phyloP scores from a whole-genome alignment of 2,888 invertebrate species.

The Rhopalosiphum nymphaeae region DNA sequence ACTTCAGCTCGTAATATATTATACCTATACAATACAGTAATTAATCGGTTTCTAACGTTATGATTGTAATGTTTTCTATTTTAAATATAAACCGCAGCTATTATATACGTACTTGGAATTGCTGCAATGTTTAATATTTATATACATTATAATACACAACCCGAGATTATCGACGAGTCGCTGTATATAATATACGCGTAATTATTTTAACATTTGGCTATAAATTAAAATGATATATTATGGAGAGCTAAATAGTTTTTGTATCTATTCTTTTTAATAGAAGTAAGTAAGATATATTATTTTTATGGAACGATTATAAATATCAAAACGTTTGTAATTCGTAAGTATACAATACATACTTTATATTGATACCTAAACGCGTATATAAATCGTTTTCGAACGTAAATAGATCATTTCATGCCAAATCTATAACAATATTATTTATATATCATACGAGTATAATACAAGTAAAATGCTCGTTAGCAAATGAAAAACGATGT shows the following conservation, averaged over 20 bases:
- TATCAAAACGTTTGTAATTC: not conserved
- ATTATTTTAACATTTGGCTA: not conserved
- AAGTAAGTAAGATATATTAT: not conserved
- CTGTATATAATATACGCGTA: not conserved
- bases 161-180: not conserved
- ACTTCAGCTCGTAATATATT: not conserved
- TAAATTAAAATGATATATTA: constrained; percentile 4
- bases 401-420: not conserved
- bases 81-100: not conserved
- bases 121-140: not conserved
- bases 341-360: not conserved
- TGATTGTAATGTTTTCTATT: not conserved
- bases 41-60: not conserved
- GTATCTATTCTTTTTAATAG: not conserved
- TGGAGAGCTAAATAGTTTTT: not conserved
- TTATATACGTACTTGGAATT: not conserved
- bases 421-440: not conserved
- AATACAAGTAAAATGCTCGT: not conserved
- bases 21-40: not conserved
- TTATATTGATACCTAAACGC: not conserved
- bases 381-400: not conserved
- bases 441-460: not conserved
- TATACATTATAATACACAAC: not conserved
- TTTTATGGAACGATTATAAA: not conserved
- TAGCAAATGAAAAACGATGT: not conserved